Conservation (phyloP, 2,113 vertebrate genomes). For the Synchiropus splendidus region DNA sequence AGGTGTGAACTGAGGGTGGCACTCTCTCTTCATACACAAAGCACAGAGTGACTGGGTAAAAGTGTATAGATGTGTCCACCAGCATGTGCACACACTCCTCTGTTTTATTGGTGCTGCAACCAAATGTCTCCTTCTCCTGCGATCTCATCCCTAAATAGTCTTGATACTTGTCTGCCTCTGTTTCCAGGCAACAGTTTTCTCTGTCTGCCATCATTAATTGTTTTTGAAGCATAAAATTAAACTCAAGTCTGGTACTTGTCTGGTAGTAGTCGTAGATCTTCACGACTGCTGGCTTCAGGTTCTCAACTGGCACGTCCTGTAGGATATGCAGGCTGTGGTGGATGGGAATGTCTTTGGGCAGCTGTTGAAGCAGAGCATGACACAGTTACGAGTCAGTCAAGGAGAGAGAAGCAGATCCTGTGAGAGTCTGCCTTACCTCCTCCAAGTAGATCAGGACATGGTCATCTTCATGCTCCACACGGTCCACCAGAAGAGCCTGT, state of each 20-base stretch:
- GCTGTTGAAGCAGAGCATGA: background rate
- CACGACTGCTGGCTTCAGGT: constrained; percentile 71
- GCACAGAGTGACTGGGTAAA: too few relatives aligned
- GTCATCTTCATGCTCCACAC: constrained; percentile 33
- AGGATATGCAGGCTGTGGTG: constrained; percentile 50
- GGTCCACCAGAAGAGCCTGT: constrained; percentile 10
- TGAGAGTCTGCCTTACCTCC: constrained; percentile 18
- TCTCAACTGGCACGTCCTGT: constrained; percentile 56
- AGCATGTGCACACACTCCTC: too few relatives aligned
- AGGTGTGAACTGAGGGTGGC: too few relatives aligned
- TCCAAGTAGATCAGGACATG: constrained; percentile 39
- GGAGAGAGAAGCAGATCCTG: background rate
- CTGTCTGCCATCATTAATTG: too few relatives aligned
- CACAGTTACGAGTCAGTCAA: background rate
- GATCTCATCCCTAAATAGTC: too few relatives aligned
- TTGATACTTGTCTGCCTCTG: too few relatives aligned
- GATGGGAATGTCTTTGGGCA: constrained; percentile 14
- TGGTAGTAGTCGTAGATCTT: constrained; percentile 80
- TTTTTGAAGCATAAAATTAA: too few relatives aligned
- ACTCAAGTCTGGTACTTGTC: constrained; percentile 60
- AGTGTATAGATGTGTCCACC: too few relatives aligned
- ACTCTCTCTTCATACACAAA: too few relatives aligned
- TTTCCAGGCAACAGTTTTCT: too few relatives aligned
- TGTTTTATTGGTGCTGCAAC: too few relatives aligned
- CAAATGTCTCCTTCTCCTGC: too few relatives aligned